Base-by-base conservation (phyloP, 2,888 invertebrate genomes). In the Ormyrus thymus region DNA sequence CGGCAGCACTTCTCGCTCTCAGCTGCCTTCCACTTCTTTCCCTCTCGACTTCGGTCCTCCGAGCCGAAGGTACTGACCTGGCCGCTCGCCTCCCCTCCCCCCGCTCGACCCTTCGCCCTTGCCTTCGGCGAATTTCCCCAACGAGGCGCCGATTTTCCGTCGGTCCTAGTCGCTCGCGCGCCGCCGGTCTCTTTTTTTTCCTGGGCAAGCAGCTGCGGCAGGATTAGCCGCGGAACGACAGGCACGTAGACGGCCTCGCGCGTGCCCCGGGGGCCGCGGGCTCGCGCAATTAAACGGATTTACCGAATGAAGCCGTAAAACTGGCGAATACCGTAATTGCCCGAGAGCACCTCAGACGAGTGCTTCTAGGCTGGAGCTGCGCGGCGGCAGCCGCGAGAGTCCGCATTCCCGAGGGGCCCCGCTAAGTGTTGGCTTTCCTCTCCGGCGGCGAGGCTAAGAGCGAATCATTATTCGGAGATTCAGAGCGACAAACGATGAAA, bases 101-200 rank as follows among this genome's bases (percentile, higher is more conserved):
- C 46, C 59, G 48, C 71, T 59, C 66, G 50, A 51, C 68, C 69
- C 73, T 82, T 75, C 65, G 29, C 29, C 2, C 29, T 29, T 29
- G 29, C 29, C 51, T 65, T 65, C 51, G 29, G 50, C 43, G 9
- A 65, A 65, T 65, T 65, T 65, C 51, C 45, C 15, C 3, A 29
- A 29, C 29, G 29, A 29, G 29, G 29, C 29, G 29, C 29, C 2
- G 29, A 29, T 29, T 29, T 29, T 1, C 8, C n/a, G 53, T 46
- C 48, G 56, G 48, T 10, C 11, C 6, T 0, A 15, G 43, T 10
- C 9, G 51, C 4, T 51, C 51, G 6, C 51, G 51, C 2, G 1
- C 51, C 11, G 9, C 5, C 51, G 1, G 9, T 51, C 0, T 51
- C 51, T 1, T 51, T 51, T 1, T 51, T 51, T 5, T 51, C 56